A percentile compares a stretch with the other conserved stretches of the same genome.
Evolutionary conservation across 1,140 invertebrate species (phyloP).

Genomic region (Sycobia sp.): DNA sequence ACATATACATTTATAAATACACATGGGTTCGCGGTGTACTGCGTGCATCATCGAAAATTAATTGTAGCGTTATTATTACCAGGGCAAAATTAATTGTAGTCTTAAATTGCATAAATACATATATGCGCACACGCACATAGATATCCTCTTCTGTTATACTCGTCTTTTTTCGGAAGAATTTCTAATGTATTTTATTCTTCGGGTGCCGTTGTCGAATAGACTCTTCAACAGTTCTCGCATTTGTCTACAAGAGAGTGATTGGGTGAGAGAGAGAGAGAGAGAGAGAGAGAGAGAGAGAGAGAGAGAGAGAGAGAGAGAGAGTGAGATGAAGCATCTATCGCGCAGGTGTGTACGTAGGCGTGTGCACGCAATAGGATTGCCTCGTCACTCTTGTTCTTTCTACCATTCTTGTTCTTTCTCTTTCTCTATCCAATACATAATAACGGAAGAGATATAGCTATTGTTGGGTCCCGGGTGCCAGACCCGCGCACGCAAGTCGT

Average conservation of each 20-base stretch:
- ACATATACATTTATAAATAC: too few species aligned
- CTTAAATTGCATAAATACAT: too few species aligned
- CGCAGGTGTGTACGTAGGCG: constrained; percentile 42
- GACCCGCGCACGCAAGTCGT: not conserved
- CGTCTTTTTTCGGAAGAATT: too few species aligned
- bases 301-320: not conserved
- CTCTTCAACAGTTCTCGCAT: too few species aligned
- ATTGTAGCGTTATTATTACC: constrained; percentile 4
- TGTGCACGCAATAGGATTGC: constrained; percentile 9
- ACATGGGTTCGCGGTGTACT: too few species aligned
- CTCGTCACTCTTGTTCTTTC: constrained; percentile 26
- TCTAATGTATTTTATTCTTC: constrained; percentile 14
- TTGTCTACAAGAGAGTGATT: too few species aligned
- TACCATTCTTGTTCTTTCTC: not conserved
- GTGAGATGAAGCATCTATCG: not conserved
- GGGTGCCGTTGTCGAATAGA: not conserved
- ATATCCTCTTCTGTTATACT: too few species aligned
- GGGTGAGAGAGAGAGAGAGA: too few species aligned
- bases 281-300: not conserved
- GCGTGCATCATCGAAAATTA: not conserved
- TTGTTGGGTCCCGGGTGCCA: not conserved
- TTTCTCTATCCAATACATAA: too few species aligned
- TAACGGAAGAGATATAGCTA: too few species aligned
- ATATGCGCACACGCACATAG: too few species aligned
- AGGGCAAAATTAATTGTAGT: too few species aligned